Base-by-base conservation (phyloP, 1,140 invertebrate species). In the Aleiodes sp. region DNA sequence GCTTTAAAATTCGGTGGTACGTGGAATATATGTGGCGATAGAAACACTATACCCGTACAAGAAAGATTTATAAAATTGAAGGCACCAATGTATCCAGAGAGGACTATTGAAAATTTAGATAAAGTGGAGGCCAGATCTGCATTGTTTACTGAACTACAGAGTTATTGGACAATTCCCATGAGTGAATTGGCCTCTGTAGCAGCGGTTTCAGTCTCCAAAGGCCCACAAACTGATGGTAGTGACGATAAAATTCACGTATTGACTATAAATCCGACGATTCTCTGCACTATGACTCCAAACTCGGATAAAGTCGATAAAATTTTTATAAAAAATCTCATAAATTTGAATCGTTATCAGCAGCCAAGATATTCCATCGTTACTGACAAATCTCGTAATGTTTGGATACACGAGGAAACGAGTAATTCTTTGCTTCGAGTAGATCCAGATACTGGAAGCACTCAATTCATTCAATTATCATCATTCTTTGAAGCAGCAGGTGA, bases 71-170 rank as follows among this genome's bases (percentile, higher is more conserved):
- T 87, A 16, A 87, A 84, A 66, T 71, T 76, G 4, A 85, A 80
- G 69, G 24, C 72, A 7, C 52, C 80, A 31, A 29, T 68, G 9
- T 65, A 57, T 14, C 75, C 75, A 26, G 33, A 33, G 7, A 74
- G 76, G 65, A 72, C 71, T 12, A 65, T 43, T 19, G 74, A 78
- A 21, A 67, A 71, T 33, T 64, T 90, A 68, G 86, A 90, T 70
- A 81, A 82, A 74, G 80, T 84, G 46, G 88, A 90, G 65, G 81
- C 88, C 1, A 81, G 90, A 71, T 85, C 88, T 0, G 72, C 78
- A 19, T 82, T 83, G 70, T 91, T 91, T 75, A 87, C 85, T n/a
- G 89, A 90, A 73, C 76, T 89, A 68, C 85, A 89, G 70, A 84
- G 82, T 60, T 88, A 86, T 69, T 91, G 89, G 88, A 84, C 78